A percentile compares a stretch with the other conserved stretches of the same genome.
Conservation (phyloP, 2,888 invertebrate genomes). For the Xanthorhoe designata region DNA sequence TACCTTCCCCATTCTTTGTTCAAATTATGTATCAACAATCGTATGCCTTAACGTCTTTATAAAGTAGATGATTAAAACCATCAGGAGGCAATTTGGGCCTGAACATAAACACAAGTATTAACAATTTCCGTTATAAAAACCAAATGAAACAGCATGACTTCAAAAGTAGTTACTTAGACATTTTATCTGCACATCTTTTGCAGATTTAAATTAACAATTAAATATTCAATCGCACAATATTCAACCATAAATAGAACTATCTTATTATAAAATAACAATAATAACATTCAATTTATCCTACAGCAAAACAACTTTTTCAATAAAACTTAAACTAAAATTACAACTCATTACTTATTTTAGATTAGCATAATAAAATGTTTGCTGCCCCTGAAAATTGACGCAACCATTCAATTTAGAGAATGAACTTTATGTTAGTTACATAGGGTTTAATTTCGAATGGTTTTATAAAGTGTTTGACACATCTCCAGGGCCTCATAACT, state of each 20-base stretch:
- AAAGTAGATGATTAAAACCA: no score
- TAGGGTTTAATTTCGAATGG: conserved; percentile 46
- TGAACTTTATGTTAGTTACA: conserved; percentile 36
- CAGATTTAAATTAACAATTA: background rate
- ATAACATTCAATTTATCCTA: background rate
- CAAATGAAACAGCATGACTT: no score
- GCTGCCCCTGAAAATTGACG: conserved; percentile 57
- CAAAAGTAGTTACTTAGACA: no score
- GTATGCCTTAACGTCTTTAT: no score
- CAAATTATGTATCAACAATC: no score
- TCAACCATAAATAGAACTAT: background rate
- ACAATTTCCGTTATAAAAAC: no score
- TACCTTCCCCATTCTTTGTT: no score
- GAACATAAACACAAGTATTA: no score
- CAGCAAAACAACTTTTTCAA: conserved; percentile 33
- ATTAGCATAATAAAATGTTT: conserved; percentile 68
- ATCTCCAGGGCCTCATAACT: conserved; percentile 78
- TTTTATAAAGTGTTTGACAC: conserved; percentile 47
- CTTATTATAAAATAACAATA: background rate
- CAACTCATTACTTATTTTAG: conserved; percentile 46
- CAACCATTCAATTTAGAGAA: conserved; percentile 29
- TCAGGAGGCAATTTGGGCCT: no score
- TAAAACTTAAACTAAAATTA: conserved; percentile 44
- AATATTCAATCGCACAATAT: background rate
- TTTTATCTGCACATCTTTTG: no score